Evolutionary conservation across 2,888 invertebrate genomes (phyloP).

Genomic region (Drosophila longiperda): DNA sequence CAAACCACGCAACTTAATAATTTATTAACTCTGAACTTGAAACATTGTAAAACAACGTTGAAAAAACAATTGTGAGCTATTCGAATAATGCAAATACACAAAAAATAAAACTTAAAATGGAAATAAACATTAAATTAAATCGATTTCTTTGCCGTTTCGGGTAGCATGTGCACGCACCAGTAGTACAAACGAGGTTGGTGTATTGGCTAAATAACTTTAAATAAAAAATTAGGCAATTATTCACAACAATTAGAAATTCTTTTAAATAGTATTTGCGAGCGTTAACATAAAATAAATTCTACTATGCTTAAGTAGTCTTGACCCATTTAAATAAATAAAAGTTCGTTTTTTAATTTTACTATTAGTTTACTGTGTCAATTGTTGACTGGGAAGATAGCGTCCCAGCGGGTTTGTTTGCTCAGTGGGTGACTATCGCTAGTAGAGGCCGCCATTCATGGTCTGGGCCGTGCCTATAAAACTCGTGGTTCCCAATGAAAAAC

Average conservation of each 20-base stretch:
- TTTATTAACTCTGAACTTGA: constrained; percentile 33
- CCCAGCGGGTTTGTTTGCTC: constrained; percentile 50
- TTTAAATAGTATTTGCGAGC: background rate
- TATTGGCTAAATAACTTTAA: background rate
- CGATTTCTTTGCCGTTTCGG: background rate
- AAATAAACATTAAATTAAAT: too few relatives aligned
- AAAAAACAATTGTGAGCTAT: constrained; percentile 5
- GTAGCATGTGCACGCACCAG: background rate
- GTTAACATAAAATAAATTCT: background rate
- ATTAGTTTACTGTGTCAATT: constrained; percentile 23
- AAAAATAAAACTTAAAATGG: background rate
- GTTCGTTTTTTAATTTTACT: background rate
- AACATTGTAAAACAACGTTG: constrained; percentile 50
- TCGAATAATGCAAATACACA: constrained; percentile 17
- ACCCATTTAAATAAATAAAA: constrained; percentile 21
- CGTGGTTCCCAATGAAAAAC: background rate
- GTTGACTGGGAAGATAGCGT: constrained; percentile 38
- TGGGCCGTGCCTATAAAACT: constrained; percentile 57
- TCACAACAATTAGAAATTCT: background rate
- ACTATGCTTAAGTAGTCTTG: constrained; percentile 15
- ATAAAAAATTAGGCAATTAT: too few relatives aligned
- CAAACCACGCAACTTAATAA: constrained; percentile 21
- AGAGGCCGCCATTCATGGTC: background rate
- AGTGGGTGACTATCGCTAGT: constrained; percentile 49
- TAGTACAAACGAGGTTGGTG: background rate